A percentile compares a stretch with the other conserved stretches of the same genome.
phyloP scores from a whole-genome alignment of 2,797 vertebrate species.

The Petrocephalus sullivani region DNA sequence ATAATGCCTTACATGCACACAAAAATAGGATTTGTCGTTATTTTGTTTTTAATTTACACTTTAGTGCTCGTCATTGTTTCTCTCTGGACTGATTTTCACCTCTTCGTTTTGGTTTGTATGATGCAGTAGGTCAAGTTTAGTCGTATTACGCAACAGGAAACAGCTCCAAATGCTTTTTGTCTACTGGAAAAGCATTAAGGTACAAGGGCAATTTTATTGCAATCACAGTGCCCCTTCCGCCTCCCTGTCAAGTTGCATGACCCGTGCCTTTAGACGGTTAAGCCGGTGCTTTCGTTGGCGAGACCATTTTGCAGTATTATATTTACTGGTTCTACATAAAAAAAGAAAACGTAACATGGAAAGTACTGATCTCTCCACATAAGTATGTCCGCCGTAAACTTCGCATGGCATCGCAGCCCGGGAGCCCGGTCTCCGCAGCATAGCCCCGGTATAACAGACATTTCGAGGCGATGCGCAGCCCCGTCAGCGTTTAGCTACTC shows the following conservation, averaged over 20 bases:
- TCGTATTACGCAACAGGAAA: neutral
- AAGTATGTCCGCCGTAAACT: neutral
- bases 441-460: conserved; percentile 20
- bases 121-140: neutral
- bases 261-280: conserved; percentile 25
- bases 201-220: neutral
- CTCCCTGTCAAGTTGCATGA: neutral
- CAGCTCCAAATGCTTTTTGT: conserved; percentile 9
- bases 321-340: conserved; percentile 24
- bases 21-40: neutral
- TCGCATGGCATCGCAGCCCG: conserved; percentile 35
- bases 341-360: conserved; percentile 11
- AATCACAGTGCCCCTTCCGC: neutral
- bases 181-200: neutral
- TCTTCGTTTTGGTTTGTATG: neutral
- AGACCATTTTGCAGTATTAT: conserved; percentile 26
- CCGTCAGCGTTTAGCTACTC: conserved; percentile 24
- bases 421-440: conserved; percentile 35
- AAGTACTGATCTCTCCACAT: neutral
- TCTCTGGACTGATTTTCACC: neutral
- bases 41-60: neutral
- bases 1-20: neutral
- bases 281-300: conserved; percentile 35
- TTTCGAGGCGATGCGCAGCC: conserved; percentile 25
- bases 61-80: neutral